Base-by-base conservation (phyloP, 1,140 invertebrate species). In the Medauroidea extradentata region DNA sequence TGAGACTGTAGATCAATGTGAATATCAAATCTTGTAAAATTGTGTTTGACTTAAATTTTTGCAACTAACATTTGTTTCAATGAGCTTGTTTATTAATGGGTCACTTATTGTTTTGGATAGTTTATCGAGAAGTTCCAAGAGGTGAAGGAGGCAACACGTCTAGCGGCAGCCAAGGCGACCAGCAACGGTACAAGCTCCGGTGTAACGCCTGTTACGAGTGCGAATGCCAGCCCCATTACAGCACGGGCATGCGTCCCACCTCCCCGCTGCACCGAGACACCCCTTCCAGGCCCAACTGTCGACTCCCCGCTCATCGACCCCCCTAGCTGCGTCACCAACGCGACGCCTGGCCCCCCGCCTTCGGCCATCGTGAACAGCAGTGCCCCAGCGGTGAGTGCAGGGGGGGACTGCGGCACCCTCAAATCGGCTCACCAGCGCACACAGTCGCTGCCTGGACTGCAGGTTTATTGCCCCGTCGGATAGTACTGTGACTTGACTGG, bases 41-140 rank as follows among this genome's bases (percentile, higher is more conserved):
- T n/a, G n/a, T n/a, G n/a, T n/a, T n/a, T n/a, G n/a, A n/a, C n/a
- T n/a, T n/a, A n/a, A n/a, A n/a, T n/a, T n/a, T n/a, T n/a, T n/a
- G n/a, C n/a, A n/a, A n/a, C n/a, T n/a, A n/a, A n/a, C n/a, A n/a
- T n/a, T n/a, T n/a, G n/a, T n/a, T n/a, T n/a, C n/a, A n/a, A n/a
- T n/a, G n/a, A n/a, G n/a, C n/a, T n/a, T n/a, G n/a, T n/a, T n/a
- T n/a, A n/a, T n/a, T n/a, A n/a, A n/a, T n/a, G n/a, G n/a, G n/a
- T n/a, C n/a, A n/a, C n/a, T n/a, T n/a, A n/a, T n/a, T n/a, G n/a
- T n/a, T n/a, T n/a, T n/a, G n/a, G 14, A 39, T 78, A 95, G 94
- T 99, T 99, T 78, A 96, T 98, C 67, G 95, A 98, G 75, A 98
- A 98, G 74, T 99, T 99, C 75, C 93, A 96, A 81, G 95, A 98